phyloP scores from a whole-genome alignment of 2,113 vertebrate species.

The Brienomyrus brachyistius region DNA sequence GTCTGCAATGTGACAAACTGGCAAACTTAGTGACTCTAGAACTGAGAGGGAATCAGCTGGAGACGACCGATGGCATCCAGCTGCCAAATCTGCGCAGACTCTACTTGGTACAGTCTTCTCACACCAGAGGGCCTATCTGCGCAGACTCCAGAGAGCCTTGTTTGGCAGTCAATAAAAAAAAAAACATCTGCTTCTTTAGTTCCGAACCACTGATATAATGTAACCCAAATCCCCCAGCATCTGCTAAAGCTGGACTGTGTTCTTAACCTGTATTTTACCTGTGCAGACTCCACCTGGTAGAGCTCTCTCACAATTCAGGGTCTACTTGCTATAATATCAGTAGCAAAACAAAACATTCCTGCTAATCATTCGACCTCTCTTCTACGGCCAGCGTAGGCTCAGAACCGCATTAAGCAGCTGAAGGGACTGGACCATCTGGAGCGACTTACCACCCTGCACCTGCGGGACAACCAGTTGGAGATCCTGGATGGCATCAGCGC shows the following conservation, averaged over 20 bases:
- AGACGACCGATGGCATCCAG: slow-evolving; percentile 67
- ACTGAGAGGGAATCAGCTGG: slow-evolving; percentile 72
- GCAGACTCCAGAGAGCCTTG: not conserved
- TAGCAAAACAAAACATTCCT: not conserved
- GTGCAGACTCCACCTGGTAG: not conserved
- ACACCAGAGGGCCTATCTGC: not conserved
- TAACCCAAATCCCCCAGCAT: not conserved
- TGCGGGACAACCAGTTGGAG: slow-evolving; percentile 79
- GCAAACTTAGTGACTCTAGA: slow-evolving; percentile 72
- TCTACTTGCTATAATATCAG: not conserved
- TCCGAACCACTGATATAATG: not conserved
- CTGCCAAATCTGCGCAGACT: slow-evolving; percentile 74
- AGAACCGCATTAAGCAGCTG: slow-evolving; percentile 70
- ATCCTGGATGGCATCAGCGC: slow-evolving; percentile 69
- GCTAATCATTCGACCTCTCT: not conserved
- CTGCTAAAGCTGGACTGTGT: not conserved
- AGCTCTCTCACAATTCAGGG: not conserved
- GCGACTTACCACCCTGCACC: slow-evolving; percentile 71
- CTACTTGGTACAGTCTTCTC: slow-evolving; percentile 68
- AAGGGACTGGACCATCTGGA: slow-evolving; percentile 69
- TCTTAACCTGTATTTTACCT: not conserved
- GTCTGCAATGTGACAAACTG: slow-evolving; percentile 59
- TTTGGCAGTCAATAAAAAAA: not conserved
- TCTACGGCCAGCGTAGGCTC: slow-evolving; percentile 57
- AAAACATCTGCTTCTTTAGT: not conserved